Conservation (phyloP, 2,888 invertebrate species). For the Philonicus albiceps region DNA sequence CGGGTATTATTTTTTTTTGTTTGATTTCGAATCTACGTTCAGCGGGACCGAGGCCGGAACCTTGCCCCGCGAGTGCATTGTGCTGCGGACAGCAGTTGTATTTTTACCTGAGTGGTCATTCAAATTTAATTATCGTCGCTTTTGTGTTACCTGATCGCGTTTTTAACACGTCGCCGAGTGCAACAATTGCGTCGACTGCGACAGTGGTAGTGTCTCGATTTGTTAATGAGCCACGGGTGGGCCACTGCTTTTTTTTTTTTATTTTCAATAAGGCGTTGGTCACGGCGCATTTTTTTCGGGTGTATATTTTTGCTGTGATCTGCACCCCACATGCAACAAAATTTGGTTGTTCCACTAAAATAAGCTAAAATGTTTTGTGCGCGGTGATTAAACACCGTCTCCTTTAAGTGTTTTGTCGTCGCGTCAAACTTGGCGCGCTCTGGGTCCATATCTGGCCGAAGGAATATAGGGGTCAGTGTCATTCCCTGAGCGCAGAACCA, state of each 20-base stretch:
- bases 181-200: background rate
- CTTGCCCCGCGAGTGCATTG: background rate
- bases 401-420: background rate
- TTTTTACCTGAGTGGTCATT: background rate
- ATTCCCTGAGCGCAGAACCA: background rate
- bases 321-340: background rate
- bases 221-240: background rate
- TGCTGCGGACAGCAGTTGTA: background rate
- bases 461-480: constrained; percentile 26
- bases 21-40: background rate
- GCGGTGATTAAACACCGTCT: background rate
- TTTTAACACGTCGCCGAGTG: background rate
- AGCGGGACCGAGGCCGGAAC: background rate
- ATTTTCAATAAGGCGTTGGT: background rate
- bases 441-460: background rate
- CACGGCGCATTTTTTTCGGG: background rate
- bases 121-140: background rate
- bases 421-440: background rate
- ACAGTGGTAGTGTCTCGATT: background rate
- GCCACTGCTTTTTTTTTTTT: background rate
- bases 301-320: background rate
- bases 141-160: background rate
- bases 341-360: background rate
- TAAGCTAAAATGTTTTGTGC: background rate
- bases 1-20: background rate